Evolutionary conservation across 1,140 invertebrate species (phyloP).

Genomic region (Atopsyche davidsoni): DNA sequence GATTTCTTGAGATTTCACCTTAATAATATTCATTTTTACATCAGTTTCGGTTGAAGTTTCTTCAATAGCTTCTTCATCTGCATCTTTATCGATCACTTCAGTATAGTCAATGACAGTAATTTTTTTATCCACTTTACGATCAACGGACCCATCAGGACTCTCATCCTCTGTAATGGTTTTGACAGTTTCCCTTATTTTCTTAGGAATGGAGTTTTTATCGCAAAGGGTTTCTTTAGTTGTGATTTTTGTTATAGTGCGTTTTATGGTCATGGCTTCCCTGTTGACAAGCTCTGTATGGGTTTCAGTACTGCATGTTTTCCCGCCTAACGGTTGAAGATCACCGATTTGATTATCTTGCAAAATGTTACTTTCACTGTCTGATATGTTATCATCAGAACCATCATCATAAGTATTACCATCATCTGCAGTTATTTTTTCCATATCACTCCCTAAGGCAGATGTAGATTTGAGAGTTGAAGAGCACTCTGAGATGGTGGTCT

Average conservation of each 20-base stretch:
- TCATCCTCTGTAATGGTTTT: conserved; percentile 26
- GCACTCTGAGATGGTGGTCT: conserved; percentile 47
- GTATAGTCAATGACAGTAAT: conserved; percentile 18
- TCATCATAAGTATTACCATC: conserved; percentile 8
- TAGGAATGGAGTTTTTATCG: conserved; percentile 16
- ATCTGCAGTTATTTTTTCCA: conserved; percentile 7
- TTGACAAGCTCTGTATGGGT: conserved; percentile 23
- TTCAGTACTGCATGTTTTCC: conserved; percentile 24
- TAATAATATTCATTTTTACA: conserved; percentile 43
- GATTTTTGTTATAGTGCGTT: conserved; percentile 23
- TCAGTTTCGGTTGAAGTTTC: conserved; percentile 45
- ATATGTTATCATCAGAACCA: conserved; percentile 32
- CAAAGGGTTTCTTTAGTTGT: conserved; percentile 24
- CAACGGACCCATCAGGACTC: conserved; percentile 21
- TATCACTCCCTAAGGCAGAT: conserved; percentile 27
- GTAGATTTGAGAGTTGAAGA: conserved; percentile 46
- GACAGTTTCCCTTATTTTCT: conserved; percentile 24
- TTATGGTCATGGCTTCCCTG: conserved; percentile 19
- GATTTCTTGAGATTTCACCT: conserved; percentile 41
- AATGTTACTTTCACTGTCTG: too few species aligned
- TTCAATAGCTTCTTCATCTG: conserved; percentile 33
- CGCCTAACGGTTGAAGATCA: conserved; percentile 16
- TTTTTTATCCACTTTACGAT: conserved; percentile 23
- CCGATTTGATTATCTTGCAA: conserved; percentile 14
- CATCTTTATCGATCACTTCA: conserved; percentile 6